These are phyloP conservation scores for Periophthalmus modestus DNA, from an alignment of 2,113 vertebrate genomes.

Conservation along the genomic window DNA sequence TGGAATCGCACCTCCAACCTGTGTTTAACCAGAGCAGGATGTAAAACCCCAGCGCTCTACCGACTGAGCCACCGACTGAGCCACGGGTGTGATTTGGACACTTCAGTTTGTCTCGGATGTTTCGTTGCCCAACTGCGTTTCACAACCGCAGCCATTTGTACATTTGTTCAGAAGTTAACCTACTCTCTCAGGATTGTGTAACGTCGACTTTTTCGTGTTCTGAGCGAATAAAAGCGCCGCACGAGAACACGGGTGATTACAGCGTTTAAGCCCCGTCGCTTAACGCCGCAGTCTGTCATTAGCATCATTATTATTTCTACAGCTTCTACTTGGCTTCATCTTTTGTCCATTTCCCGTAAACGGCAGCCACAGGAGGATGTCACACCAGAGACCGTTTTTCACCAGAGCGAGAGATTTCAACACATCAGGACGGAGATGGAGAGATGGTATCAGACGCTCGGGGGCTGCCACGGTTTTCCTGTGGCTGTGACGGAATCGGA, in stretches of 20 bases:
- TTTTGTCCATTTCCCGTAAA: conserved; percentile 49
- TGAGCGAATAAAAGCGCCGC: background rate
- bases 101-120: conserved; percentile 47
- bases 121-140: conserved; percentile 59
- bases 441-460: conserved; percentile 76
- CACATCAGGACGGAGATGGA: conserved; percentile 74
- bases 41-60: too few relatives aligned
- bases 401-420: conserved; percentile 77
- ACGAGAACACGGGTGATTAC: background rate
- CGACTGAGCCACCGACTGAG: background rate
- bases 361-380: conserved; percentile 66
- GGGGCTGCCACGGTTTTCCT: conserved; percentile 76
- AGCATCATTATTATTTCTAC: conserved; percentile 10
- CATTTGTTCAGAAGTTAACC: background rate
- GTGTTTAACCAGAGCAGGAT: too few relatives aligned
- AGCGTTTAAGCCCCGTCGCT: background rate
- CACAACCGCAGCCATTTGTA: conserved; percentile 33
- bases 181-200: background rate
- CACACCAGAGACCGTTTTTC: conserved; percentile 66
- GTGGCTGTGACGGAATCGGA: conserved; percentile 74
- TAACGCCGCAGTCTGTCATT: conserved; percentile 3
- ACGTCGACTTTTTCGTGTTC: background rate
- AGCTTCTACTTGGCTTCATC: conserved; percentile 15
- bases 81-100: conserved; percentile 20
- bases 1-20: too few relatives aligned